A percentile compares a stretch with the other conserved stretches of the same genome.
Evolutionary conservation across 2,888 invertebrate genomes (phyloP).

Genomic region (Drosophila hamatofila): DNA sequence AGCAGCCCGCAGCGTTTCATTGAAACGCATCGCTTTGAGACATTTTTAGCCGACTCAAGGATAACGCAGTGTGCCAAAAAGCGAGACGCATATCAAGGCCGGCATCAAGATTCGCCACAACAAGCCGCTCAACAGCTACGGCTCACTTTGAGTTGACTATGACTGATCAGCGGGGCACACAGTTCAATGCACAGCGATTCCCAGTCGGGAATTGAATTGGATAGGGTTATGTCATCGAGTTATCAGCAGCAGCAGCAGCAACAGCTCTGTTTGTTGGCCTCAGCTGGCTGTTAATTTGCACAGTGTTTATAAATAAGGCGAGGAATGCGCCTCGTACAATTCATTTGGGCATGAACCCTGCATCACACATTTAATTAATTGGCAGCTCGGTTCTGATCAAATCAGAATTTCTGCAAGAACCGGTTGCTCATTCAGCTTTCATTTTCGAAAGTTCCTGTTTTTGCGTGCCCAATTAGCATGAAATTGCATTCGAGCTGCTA

Average conservation of each 20-base stretch:
- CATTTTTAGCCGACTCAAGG: slow-evolving; percentile 76
- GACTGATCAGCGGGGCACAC: slow-evolving; percentile 3
- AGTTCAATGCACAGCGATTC: slow-evolving; percentile 59
- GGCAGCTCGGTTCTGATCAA: slow-evolving; percentile 21
- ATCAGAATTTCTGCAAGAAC: slow-evolving; percentile 19
- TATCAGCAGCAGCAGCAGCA: background rate
- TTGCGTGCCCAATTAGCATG: slow-evolving; percentile 59
- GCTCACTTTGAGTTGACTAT: slow-evolving; percentile 43
- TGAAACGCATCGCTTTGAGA: slow-evolving; percentile 61
- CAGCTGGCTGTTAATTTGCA: slow-evolving; percentile 32
- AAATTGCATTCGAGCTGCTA: slow-evolving; percentile 45
- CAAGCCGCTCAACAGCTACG: slow-evolving; percentile 32
- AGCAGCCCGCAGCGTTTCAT: slow-evolving; percentile 44
- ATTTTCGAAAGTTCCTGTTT: slow-evolving; percentile 63
- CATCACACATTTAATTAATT: slow-evolving; percentile 33
- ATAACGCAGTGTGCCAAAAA: slow-evolving; percentile 74
- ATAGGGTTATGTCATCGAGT: slow-evolving; percentile 57
- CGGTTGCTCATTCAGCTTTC: slow-evolving; percentile 47
- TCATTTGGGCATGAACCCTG: slow-evolving; percentile 49
- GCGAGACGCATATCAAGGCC: slow-evolving; percentile 58
- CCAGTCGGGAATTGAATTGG: slow-evolving; percentile 18
- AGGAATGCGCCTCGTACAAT: slow-evolving; percentile 22
- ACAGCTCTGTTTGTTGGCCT: slow-evolving; percentile 15
- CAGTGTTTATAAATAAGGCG: slow-evolving; percentile 42
- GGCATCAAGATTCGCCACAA: slow-evolving; percentile 53